Percentiles rank a stretch among this genome's conserved stretches.
phyloP scores from a whole-genome alignment of 2,888 invertebrate genomes.

The Carpatolechia fugitivella region DNA sequence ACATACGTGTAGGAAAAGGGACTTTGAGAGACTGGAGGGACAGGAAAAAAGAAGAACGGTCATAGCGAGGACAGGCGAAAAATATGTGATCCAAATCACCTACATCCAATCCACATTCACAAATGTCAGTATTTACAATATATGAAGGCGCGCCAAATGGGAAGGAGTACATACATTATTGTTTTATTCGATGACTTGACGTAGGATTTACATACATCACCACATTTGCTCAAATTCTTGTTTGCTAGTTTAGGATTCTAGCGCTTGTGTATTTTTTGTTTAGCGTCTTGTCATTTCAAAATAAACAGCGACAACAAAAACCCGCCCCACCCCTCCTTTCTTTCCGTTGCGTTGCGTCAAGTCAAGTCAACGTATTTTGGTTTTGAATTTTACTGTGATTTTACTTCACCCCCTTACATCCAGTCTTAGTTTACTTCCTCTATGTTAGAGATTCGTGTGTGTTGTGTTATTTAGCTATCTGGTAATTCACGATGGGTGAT shows the following conservation, averaged over 20 bases:
- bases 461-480: conserved; percentile 2
- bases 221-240: background rate
- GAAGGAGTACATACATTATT: too few species aligned
- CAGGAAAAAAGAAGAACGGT: too few species aligned
- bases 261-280: background rate
- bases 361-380: conserved; percentile 12
- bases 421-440: too few species aligned
- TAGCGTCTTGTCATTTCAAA: background rate
- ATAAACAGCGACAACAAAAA: background rate
- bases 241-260: background rate
- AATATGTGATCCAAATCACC: too few species aligned
- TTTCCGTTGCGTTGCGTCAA: background rate
- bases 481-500: conserved; percentile 45
- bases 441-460: too few species aligned
- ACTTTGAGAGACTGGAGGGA: too few species aligned
- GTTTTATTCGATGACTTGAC: background rate
- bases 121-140: too few species aligned
- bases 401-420: background rate
- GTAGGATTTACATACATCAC: background rate
- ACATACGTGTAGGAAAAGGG: too few species aligned
- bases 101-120: too few species aligned
- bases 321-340: background rate
- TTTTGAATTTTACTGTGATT: conserved; percentile 17
- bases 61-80: too few species aligned
- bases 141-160: too few species aligned